Conservation (phyloP, 2,113 vertebrate species). For the Chaetops frenatus region DNA sequence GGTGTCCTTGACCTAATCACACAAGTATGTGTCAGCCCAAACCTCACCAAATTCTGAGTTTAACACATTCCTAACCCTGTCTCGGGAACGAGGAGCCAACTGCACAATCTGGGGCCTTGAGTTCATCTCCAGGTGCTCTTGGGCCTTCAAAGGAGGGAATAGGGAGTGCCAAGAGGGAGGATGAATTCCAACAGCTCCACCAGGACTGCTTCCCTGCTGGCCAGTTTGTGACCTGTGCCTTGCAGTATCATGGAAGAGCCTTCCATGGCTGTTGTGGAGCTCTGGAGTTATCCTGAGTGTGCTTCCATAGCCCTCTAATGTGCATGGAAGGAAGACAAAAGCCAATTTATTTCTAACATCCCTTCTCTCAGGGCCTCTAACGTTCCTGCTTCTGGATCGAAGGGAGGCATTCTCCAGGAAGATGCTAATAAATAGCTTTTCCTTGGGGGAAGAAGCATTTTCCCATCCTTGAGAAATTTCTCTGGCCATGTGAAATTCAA, state of each 20-base stretch:
- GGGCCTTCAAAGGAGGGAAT: neutral
- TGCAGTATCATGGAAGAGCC: neutral
- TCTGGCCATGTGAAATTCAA: constrained; percentile 56
- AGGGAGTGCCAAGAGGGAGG: neutral
- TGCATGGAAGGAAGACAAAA: neutral
- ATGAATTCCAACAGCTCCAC: neutral
- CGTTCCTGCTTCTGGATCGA: constrained; percentile 8
- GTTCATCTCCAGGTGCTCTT: neutral
- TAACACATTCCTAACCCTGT: neutral
- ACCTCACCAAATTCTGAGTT: neutral
- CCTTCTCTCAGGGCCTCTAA: neutral
- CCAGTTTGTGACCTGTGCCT: neutral
- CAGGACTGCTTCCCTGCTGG: neutral
- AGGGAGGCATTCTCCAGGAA: constrained; percentile 20
- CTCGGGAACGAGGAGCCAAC: neutral
- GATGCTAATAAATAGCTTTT: constrained; percentile 45
- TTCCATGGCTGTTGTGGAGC: neutral
- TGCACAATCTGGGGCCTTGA: neutral
- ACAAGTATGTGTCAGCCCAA: neutral
- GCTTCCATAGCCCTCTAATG: neutral
- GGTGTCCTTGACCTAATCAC: neutral
- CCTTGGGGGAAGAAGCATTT: constrained; percentile 56
- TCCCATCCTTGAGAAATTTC: constrained; percentile 50
- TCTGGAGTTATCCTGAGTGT: neutral
- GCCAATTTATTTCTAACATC: constrained; percentile 3